These are phyloP conservation scores for Drosophila lutescens DNA, from an alignment of 2,888 invertebrate genomes.

Conservation along the genomic window DNA sequence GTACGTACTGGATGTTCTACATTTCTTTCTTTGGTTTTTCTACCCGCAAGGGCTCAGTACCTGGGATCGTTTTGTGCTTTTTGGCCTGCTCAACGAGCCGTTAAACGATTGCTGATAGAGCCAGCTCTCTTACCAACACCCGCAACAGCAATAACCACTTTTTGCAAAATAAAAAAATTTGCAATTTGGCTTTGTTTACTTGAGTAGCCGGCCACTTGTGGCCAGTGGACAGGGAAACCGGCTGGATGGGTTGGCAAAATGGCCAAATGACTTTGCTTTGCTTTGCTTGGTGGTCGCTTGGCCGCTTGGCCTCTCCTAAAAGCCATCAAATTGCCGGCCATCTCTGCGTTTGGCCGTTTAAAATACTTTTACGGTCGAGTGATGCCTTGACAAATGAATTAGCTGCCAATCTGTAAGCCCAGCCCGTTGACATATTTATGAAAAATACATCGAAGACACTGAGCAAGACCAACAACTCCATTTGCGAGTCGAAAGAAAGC, in stretches of 20 bases:
- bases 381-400: conserved; percentile 56
- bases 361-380: conserved; percentile 53
- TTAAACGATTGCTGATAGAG: conserved; percentile 74
- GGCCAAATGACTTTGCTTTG: conserved; percentile 8
- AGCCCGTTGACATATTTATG: conserved; percentile 61
- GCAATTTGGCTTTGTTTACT: conserved; percentile 72
- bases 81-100: conserved; percentile 60
- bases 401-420: conserved; percentile 56
- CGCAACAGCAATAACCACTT: conserved; percentile 46
- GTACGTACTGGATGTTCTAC: conserved; percentile 41
- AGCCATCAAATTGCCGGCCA: conserved; percentile 59
- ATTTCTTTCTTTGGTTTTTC: conserved; percentile 6
- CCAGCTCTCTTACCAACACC: conserved; percentile 38
- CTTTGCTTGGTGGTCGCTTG: too few relatives aligned
- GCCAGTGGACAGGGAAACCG: conserved; percentile 29
- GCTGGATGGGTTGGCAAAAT: conserved; percentile 18
- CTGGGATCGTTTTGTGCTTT: background rate
- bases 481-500: conserved; percentile 63
- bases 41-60: background rate
- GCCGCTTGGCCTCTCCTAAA: conserved; percentile 48
- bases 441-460: conserved; percentile 28
- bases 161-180: conserved; percentile 54
- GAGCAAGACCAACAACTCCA: conserved; percentile 16
- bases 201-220: conserved; percentile 39
- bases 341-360: conserved; percentile 55